Conservation (phyloP, 2,797 vertebrate genomes). For the Echiichthys vipera region DNA sequence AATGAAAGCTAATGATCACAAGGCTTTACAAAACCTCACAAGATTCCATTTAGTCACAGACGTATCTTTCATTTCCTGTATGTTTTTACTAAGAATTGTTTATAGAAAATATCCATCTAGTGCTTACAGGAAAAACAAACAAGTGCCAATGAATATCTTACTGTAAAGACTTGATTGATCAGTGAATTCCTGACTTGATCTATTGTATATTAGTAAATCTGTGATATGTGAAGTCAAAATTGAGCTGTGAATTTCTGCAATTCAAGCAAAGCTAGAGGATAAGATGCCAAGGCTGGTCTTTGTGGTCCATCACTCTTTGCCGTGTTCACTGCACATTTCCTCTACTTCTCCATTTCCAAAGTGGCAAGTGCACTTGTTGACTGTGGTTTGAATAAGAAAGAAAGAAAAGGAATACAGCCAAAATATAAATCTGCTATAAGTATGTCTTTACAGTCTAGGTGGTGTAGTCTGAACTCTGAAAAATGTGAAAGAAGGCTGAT, state of each 20-base stretch:
- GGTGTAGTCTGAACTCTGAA: neutral
- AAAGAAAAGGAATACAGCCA: neutral
- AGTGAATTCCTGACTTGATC: conserved; percentile 9
- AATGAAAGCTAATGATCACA: conserved; percentile 10
- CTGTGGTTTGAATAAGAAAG: neutral
- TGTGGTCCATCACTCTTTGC: conserved; percentile 1
- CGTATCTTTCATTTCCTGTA: neutral
- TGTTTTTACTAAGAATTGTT: neutral
- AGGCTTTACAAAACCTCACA: neutral
- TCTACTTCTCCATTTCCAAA: neutral
- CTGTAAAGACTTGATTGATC: neutral
- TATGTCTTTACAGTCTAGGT: neutral
- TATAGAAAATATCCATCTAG: neutral
- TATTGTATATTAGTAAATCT: neutral
- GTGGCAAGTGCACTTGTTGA: conserved; percentile 1
- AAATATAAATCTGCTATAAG: neutral
- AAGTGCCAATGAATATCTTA: neutral
- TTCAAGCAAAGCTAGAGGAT: neutral
- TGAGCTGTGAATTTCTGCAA: neutral
- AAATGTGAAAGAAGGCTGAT: conserved; percentile 49
- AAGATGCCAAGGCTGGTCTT: neutral
- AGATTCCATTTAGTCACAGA: neutral
- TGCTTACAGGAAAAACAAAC: conserved; percentile 4
- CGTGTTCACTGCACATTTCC: neutral
- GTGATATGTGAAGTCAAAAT: neutral